Evolutionary conservation across 2,797 vertebrate species (phyloP).

Genomic region (Hirundo rustica): DNA sequence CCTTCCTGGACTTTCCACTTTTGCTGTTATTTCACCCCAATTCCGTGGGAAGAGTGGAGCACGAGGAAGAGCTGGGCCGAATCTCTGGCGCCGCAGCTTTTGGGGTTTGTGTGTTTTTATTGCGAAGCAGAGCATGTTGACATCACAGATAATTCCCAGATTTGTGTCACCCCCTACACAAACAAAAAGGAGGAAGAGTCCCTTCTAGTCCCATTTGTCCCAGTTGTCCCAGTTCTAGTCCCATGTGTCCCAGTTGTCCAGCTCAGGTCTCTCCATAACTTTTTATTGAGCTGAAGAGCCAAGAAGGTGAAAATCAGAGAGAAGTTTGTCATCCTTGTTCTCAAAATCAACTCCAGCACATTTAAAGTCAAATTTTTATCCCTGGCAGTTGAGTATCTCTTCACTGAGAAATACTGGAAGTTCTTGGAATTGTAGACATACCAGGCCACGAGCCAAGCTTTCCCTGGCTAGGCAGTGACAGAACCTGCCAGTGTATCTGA

Average conservation of each 20-base stretch:
- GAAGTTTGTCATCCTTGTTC: neutral
- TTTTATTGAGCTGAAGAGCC: neutral
- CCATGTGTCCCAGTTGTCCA: no score
- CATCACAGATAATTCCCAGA: neutral
- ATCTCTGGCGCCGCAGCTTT: neutral
- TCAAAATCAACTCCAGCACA: neutral
- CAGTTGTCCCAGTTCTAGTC: no score
- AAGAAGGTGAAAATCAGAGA: neutral
- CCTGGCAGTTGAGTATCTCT: neutral
- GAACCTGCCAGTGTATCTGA: constrained; percentile 26
- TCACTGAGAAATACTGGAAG: constrained; percentile 48
- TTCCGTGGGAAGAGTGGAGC: neutral
- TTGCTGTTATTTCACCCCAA: neutral
- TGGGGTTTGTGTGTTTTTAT: neutral
- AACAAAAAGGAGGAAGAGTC: neutral
- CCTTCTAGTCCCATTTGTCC: neutral
- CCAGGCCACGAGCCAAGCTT: neutral
- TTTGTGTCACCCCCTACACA: neutral
- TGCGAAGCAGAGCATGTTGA: neutral
- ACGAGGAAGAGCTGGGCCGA: neutral
- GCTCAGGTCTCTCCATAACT: neutral
- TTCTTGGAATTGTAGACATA: constrained; percentile 57
- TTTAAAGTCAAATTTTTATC: neutral
- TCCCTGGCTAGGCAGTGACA: neutral
- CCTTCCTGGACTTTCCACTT: neutral